Evolutionary conservation across 2,888 invertebrate genomes (phyloP).

Genomic region (Agapostemon virescens): DNA sequence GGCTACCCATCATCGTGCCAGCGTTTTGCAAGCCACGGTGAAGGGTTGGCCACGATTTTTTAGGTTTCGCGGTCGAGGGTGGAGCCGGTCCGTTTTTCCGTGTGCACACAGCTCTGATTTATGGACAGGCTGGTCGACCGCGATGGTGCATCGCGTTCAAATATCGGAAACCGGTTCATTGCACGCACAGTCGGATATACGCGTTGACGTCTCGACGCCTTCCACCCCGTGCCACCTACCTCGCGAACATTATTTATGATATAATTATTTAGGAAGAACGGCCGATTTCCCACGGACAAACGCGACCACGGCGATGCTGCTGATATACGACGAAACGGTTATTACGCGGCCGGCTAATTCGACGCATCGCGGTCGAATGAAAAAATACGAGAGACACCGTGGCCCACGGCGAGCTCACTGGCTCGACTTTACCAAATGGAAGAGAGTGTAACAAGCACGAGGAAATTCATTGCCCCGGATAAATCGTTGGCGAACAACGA

Average conservation of each 20-base stretch:
- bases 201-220: constrained; percentile 49
- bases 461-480: not conserved
- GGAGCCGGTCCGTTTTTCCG: not conserved
- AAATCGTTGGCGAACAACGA: not conserved
- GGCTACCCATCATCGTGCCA: not conserved
- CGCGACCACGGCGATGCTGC: not conserved
- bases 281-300: constrained; percentile 16
- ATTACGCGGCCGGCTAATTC: constrained; percentile 7
- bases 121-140: constrained; percentile 12
- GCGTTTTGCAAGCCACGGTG: not conserved
- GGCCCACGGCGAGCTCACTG: not conserved
- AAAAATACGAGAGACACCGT: constrained; percentile 2
- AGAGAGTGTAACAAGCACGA: not conserved
- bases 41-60: not conserved
- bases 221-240: not conserved
- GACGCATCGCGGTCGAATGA: constrained; percentile 1
- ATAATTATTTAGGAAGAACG: constrained; percentile 34
- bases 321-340: constrained; percentile 4
- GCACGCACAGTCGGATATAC: constrained; percentile 46
- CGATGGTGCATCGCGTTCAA: constrained; percentile 39
- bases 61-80: not conserved
- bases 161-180: constrained; percentile 54
- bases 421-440: not conserved
- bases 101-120: not conserved
- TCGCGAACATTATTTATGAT: constrained; percentile 19